Evolutionary conservation across 2,797 vertebrate species (phyloP), one percentile per base, ranked within the genome.

Genomic region (Chelidonichthys spinosus): DNA sequence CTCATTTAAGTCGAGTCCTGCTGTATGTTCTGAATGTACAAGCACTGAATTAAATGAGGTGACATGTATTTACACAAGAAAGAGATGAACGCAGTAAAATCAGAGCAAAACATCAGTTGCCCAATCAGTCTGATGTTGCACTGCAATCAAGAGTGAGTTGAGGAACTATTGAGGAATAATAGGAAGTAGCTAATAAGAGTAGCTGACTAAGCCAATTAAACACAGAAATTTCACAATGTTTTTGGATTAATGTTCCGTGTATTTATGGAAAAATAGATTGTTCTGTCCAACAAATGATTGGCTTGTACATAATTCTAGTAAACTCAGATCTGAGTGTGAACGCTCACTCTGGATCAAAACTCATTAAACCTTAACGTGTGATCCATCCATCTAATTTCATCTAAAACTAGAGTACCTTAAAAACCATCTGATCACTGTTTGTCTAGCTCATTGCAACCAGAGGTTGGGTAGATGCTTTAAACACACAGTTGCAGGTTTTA

Each of bases 391-490:
- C 9, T 52, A 25, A 18, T n/a, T n/a, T n/a, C n/a, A n/a, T 32
- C 9, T 52, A 25, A 18, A n/a, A 49, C 11, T 52, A 32, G 10
- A 9, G 32, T 11, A 25, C 4, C 18, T 6, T 25, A 25, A 25
- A 25, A 25, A 25, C 25, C 11, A 44, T 44, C 11, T 3, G 42
- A 43, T 43, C 42, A 4, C 11, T 43, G 11, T 37, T 36, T 32
- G 39, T 11, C 37, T 39, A 6, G 17, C 9, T 37, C 17, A 11
- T 25, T n/a, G 40, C 37, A 42, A 11, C 58, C 11, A 7, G 2
- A 37, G 63, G 35, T 32, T 25, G 52, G 17, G 52, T 36, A 40
- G 61, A 42, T 42, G 37, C 56, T 40, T 59, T 8, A 59, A 59
- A 59, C 39, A 11, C 37, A 60, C 11, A 60, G n/a, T 13, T 14